These are phyloP conservation scores for Watsonalla binaria DNA, from an alignment of 2,888 invertebrate genomes.

Conservation along the genomic window DNA sequence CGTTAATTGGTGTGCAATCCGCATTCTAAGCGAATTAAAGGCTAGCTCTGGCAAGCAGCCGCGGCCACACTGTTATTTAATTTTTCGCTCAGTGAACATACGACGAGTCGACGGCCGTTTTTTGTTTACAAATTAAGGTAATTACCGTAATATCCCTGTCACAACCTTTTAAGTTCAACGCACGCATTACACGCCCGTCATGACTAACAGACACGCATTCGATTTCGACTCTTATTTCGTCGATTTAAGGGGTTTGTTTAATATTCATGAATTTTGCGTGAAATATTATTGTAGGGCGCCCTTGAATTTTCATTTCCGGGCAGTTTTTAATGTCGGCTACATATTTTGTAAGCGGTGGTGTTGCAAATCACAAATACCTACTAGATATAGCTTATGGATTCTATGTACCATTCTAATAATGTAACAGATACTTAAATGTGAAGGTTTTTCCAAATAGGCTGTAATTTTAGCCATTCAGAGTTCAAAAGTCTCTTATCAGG, in stretches of 20 bases:
- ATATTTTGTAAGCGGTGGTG: constrained; percentile 24
- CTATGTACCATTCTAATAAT: too few relatives aligned
- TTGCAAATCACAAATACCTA: constrained; percentile 40
- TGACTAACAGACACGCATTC: constrained; percentile 23
- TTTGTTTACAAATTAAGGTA: constrained; percentile 74
- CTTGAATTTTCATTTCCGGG: constrained; percentile 63
- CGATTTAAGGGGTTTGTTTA: constrained; percentile 43
- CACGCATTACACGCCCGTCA: constrained; percentile 48
- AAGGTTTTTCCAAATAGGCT: too few relatives aligned
- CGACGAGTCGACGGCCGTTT: constrained; percentile 51
- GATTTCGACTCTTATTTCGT: constrained; percentile 47
- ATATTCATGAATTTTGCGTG: constrained; percentile 43
- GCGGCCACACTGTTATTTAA: constrained; percentile 42
- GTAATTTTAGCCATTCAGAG: too few relatives aligned
- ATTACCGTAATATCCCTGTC: constrained; percentile 72
- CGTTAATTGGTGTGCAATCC: constrained; percentile 44
- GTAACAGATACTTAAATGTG: too few relatives aligned
- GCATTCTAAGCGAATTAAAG: constrained; percentile 38
- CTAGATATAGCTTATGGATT: too few relatives aligned
- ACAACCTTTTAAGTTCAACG: constrained; percentile 75
- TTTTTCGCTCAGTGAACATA: constrained; percentile 49
- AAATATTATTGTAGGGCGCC: constrained; percentile 58
- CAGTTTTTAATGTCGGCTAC: constrained; percentile 65
- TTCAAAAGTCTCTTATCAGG: too few relatives aligned
- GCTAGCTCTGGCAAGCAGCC: constrained; percentile 16